Conservation (phyloP, 2,113 vertebrate species). For the Zosterops hypoxanthus region DNA sequence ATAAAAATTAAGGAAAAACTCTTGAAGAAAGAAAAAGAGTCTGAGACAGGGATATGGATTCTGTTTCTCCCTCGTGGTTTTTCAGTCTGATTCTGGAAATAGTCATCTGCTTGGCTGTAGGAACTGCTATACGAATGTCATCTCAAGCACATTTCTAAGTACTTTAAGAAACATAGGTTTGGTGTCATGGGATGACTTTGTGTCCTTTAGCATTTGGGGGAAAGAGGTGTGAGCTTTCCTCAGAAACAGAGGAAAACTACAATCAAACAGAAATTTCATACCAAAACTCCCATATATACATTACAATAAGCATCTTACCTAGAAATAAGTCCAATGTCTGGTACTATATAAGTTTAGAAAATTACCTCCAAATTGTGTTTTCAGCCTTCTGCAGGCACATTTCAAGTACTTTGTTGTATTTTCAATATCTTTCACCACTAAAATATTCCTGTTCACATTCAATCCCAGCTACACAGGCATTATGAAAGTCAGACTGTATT, state of each 20-base stretch:
- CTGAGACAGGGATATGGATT: neutral
- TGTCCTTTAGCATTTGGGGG: neutral
- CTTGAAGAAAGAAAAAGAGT: neutral
- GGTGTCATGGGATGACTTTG: neutral
- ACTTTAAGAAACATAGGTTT: neutral
- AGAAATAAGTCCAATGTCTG: neutral
- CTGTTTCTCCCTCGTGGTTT: neutral
- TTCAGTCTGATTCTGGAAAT: neutral
- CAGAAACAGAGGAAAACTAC: neutral
- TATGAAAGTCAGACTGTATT: neutral
- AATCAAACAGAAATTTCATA: neutral
- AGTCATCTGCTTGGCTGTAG: neutral
- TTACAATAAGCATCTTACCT: neutral
- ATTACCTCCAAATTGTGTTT: neutral
- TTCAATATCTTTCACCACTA: neutral
- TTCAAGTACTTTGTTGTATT: neutral
- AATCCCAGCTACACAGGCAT: neutral
- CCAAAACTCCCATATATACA: neutral
- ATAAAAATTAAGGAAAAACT: neutral
- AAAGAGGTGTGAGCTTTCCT: neutral
- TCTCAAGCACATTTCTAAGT: neutral
- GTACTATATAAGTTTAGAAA: neutral
- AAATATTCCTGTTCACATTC: neutral
- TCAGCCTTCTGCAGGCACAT: neutral
- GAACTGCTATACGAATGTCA: neutral